Conservation (phyloP, 2,113 vertebrate species). For the Bubo bubo region DNA sequence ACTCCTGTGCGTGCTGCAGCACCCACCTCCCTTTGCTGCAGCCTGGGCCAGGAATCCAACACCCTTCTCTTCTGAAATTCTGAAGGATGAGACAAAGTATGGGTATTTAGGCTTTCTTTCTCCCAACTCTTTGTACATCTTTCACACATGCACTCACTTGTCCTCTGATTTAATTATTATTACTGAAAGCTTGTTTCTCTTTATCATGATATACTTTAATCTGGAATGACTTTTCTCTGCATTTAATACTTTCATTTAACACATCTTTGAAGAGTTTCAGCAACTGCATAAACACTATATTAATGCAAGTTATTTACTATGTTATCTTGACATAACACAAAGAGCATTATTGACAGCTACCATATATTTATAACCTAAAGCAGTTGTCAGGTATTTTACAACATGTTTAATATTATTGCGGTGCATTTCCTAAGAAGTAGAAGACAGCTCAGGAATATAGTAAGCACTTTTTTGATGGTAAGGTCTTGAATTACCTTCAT, state of each 20-base stretch:
- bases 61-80: neutral
- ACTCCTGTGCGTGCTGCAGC: accelerated
- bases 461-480: neutral
- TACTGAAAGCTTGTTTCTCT: neutral
- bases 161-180: neutral
- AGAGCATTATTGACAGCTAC: neutral
- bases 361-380: neutral
- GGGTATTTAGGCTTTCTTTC: too few species aligned
- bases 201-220: neutral
- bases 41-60: accelerated
- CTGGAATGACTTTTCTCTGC: neutral
- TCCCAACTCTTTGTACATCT: accelerated
- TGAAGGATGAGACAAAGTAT: neutral
- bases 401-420: neutral
- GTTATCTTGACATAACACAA: neutral
- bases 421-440: neutral
- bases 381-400: neutral
- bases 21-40: neutral
- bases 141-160: accelerated
- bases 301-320: neutral
- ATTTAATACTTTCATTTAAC: neutral
- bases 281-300: neutral
- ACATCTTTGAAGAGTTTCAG: neutral
- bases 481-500: neutral
- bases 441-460: neutral